Base-by-base conservation (phyloP, 2,113 vertebrate genomes). In the Myotis yumanensis region DNA sequence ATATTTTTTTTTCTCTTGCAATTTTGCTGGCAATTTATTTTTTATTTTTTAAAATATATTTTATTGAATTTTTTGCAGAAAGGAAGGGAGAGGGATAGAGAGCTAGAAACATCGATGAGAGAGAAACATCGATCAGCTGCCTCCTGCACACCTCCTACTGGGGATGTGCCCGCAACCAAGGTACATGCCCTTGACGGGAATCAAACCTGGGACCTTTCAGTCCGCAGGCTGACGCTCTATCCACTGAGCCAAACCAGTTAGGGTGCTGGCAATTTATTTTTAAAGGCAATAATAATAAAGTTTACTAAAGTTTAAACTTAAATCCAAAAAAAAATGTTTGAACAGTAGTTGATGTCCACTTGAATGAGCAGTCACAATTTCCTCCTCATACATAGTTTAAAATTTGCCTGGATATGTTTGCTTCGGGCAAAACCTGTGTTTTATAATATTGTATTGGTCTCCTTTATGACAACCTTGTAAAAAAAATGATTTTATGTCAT, bases 401-500 rank as follows among this genome's bases (percentile, higher is more conserved):
- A 90, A 48, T 86, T 96, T 96, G 2, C 32, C 43, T 89, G 7
- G 11, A 54, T 79, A 52, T 54, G 79, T 81, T 89, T 75, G 7
- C 35, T 73, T 35, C 28, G 43, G 4, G 15, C 43, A 72, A 72
- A 52, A 35, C 2, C 3, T 90, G 72, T 40, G 30, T 84, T 84
- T 91, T 71, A 75, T 40, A 85, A 16, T 72, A 54, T 30, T 72
- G 3, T 8, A 10, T 25, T 90, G 15, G 28, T 69, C 1, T 77
- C 2, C 15, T 32, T 84, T 89, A 94, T 94, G 89, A 96, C 85
- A 90, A 92, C 81, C 57, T 94, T 97, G 76, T 95, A 86, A 90
- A 91, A n/a, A n/a, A 91, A 88, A 76, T 93, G 32, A 79, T 93
- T 96, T 82, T 90, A 97, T 90, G 48, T 88, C 86, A 83, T 71